These are phyloP conservation scores for Tholera decimalis DNA, from an alignment of 2,888 invertebrate species.

Conservation along the genomic window DNA sequence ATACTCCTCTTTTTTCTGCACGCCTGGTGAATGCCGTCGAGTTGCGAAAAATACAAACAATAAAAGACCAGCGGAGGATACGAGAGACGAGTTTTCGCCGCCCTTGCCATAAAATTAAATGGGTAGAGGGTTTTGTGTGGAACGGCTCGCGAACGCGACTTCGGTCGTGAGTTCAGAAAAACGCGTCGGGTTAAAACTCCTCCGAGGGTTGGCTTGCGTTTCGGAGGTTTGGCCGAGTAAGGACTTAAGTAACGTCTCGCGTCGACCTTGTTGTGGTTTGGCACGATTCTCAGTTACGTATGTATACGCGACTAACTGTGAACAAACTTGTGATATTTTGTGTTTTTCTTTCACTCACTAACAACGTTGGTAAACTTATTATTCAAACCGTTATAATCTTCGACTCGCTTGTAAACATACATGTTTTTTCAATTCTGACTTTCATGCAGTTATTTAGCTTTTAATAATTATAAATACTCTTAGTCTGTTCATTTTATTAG, in stretches of 20 bases:
- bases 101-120: constrained; percentile 86
- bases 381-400: constrained; percentile 2
- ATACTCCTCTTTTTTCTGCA: constrained; percentile 75
- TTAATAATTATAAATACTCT: not conserved
- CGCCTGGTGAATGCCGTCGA: constrained; percentile 73
- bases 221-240: constrained; percentile 48
- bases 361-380: constrained; percentile 12
- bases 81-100: constrained; percentile 79
- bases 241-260: constrained; percentile 51
- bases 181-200: constrained; percentile 65
- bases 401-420: constrained; percentile 11
- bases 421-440: not conserved
- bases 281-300: constrained; percentile 48
- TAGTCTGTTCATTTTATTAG: not conserved
- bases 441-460: not conserved
- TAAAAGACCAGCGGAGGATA: constrained; percentile 76
- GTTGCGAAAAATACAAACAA: constrained; percentile 83
- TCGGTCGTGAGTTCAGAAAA: constrained; percentile 69
- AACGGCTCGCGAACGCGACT: constrained; percentile 68
- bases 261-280: constrained; percentile 50
- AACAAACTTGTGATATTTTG: constrained; percentile 32
- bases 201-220: constrained; percentile 60
- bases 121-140: constrained; percentile 74
- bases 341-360: constrained; percentile 34
- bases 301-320: constrained; percentile 42